Evolutionary conservation across 2,797 vertebrate species (phyloP).

Genomic region (Peromyscus nudipes): DNA sequence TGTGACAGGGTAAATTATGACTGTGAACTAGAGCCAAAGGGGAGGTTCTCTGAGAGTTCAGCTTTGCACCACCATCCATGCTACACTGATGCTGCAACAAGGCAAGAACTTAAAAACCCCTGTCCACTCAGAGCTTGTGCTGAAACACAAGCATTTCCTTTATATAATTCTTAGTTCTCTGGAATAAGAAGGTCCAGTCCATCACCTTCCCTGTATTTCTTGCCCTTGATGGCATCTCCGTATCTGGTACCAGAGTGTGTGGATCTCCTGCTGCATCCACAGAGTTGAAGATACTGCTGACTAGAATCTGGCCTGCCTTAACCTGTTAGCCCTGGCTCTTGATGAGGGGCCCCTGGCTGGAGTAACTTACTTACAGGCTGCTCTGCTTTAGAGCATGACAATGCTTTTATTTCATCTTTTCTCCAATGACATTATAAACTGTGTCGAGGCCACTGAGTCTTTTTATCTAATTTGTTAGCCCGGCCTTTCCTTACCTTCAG

Average conservation of each 20-base stretch:
- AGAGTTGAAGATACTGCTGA: neutral
- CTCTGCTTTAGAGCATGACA: neutral
- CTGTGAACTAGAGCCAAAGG: neutral
- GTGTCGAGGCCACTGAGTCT: neutral
- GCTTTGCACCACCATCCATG: neutral
- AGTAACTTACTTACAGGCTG: neutral
- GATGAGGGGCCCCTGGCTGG: neutral
- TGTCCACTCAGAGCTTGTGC: neutral
- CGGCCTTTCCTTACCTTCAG: neutral
- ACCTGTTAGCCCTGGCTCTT: neutral
- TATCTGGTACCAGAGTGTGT: neutral
- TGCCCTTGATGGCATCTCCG: neutral
- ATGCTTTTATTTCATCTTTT: neutral
- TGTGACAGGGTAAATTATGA: neutral
- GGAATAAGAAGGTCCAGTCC: neutral
- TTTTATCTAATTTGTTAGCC: neutral
- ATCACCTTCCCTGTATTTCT: neutral
- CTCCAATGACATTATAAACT: neutral
- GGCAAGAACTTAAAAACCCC: neutral
- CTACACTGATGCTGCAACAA: conserved; percentile 5
- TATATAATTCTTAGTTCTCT: conserved; percentile 42
- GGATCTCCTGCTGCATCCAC: conserved; percentile 13
- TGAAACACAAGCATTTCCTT: conserved; percentile 9
- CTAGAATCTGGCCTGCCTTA: neutral
- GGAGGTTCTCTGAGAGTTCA: neutral